Percentiles rank a stretch among this genome's conserved stretches.
phyloP scores from a whole-genome alignment of 2,888 invertebrate genomes.

The Cheilosia variabilis region DNA sequence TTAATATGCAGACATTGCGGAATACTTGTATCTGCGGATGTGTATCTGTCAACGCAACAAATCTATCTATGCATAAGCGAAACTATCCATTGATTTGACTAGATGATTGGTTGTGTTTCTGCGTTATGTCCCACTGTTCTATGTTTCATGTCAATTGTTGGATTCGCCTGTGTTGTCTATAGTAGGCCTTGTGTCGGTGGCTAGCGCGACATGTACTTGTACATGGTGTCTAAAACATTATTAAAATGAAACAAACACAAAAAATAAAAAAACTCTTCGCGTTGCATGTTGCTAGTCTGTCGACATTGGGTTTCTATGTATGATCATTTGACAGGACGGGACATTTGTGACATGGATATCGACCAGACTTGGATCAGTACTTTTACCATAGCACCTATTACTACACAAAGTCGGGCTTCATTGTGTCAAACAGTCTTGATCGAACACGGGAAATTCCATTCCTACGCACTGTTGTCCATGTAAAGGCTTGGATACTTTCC shows the following conservation, averaged over 20 bases:
- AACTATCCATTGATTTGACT: conserved; percentile 56
- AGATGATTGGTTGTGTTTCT: conserved; percentile 67
- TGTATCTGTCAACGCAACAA: conserved; percentile 60
- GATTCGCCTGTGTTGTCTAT: conserved; percentile 25
- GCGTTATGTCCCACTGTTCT: conserved; percentile 46
- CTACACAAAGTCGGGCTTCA: conserved; percentile 24
- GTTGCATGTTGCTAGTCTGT: conserved; percentile 43
- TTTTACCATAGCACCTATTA: conserved; percentile 21
- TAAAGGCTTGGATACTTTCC: conserved; percentile 50
- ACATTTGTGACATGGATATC: conserved; percentile 71
- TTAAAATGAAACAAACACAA: conserved; percentile 44
- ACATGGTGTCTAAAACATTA: conserved; percentile 67
- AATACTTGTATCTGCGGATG: conserved; percentile 64
- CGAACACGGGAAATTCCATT: conserved; percentile 55
- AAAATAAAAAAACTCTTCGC: conserved; percentile 2
- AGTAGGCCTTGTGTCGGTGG: conserved; percentile 18
- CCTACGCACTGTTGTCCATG: conserved; percentile 50
- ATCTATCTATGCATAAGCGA: conserved; percentile 51
- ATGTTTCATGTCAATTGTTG: conserved; percentile 65
- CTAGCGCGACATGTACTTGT: conserved; percentile 7
- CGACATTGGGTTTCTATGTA: conserved; percentile 33
- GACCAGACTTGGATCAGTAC: conserved; percentile 62
- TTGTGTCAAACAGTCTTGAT: conserved; percentile 48
- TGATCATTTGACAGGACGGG: conserved; percentile 65
- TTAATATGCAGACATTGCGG: conserved; percentile 75